phyloP scores from a whole-genome alignment of 1,140 invertebrate genomes.

The Ruditapes philippinarum region DNA sequence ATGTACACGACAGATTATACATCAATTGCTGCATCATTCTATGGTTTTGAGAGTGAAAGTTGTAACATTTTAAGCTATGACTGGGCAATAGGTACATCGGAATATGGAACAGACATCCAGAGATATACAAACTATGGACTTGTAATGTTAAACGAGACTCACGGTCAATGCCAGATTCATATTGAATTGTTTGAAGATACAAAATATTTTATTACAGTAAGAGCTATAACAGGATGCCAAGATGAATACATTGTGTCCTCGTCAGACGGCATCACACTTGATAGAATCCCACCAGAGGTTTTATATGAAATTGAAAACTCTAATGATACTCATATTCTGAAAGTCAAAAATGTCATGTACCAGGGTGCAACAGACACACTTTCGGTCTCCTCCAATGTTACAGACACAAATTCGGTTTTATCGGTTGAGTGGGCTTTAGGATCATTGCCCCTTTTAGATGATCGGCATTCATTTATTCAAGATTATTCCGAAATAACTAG shows the following conservation, averaged over 20 bases:
- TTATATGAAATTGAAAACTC: background rate
- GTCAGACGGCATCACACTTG: slow-evolving; percentile 68
- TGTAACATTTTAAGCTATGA: slow-evolving; percentile 73
- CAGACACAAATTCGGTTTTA: slow-evolving; percentile 24
- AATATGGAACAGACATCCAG: slow-evolving; percentile 39
- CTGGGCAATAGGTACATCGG: slow-evolving; percentile 65
- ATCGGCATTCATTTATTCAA: slow-evolving; percentile 57
- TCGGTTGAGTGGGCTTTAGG: slow-evolving; percentile 37
- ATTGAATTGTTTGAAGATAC: slow-evolving; percentile 59
- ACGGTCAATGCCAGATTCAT: slow-evolving; percentile 56
- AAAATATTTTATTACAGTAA: slow-evolving; percentile 61
- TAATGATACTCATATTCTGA: slow-evolving; percentile 21
- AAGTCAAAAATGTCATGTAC: background rate
- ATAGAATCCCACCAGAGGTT: slow-evolving; percentile 46
- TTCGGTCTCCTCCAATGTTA: slow-evolving; percentile 32
- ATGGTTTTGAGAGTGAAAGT: slow-evolving; percentile 71
- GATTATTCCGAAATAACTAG: slow-evolving; percentile 79
- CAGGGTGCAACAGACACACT: slow-evolving; percentile 8
- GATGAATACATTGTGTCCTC: slow-evolving; percentile 71
- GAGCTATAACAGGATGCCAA: slow-evolving; percentile 70
- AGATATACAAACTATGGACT: slow-evolving; percentile 65
- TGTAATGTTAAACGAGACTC: slow-evolving; percentile 42
- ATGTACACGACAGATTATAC: slow-evolving; percentile 52
- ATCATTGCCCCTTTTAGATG: slow-evolving; percentile 30
- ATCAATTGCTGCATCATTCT: slow-evolving; percentile 66